Evolutionary conservation across 2,888 invertebrate genomes (phyloP).

Genomic region (Melanargia galathea): DNA sequence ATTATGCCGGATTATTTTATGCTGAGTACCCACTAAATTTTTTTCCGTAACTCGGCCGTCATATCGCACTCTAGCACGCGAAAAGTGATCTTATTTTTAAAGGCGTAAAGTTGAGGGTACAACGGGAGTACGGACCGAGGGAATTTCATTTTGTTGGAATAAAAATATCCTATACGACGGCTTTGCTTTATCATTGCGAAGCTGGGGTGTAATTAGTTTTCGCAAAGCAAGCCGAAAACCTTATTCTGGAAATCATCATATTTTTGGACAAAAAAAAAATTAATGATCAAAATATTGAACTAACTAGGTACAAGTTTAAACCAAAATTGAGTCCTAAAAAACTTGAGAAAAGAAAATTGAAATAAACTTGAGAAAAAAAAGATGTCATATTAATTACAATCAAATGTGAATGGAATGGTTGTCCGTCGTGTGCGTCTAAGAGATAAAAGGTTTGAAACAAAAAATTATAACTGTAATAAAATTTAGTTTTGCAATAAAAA

Average conservation of each 20-base stretch:
- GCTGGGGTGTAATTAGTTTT: slow-evolving; percentile 80
- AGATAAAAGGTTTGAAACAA: no score
- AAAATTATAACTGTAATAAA: no score
- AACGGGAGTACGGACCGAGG: slow-evolving; percentile 38
- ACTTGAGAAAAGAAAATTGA: no score
- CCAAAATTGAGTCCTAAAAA: no score
- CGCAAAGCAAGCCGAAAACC: slow-evolving; percentile 61
- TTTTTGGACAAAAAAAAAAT: slow-evolving; percentile 14
- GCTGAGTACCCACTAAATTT: slow-evolving; percentile 68
- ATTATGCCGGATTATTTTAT: slow-evolving; percentile 80
- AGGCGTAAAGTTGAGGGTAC: slow-evolving; percentile 43
- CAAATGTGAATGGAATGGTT: no score
- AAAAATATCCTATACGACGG: slow-evolving; percentile 80
- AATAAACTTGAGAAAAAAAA: no score
- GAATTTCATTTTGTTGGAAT: slow-evolving; percentile 80
- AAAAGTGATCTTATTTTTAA: slow-evolving; percentile 32
- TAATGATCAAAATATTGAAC: no score
- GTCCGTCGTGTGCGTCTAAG: no score
- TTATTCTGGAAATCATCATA: slow-evolving; percentile 55
- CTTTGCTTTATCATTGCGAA: slow-evolving; percentile 82
- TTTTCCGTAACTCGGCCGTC: slow-evolving; percentile 51
- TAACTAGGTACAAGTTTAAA: no score
- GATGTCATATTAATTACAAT: no score
- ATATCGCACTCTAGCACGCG: neutral
- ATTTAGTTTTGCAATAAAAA: no score